Evolutionary conservation across 2,113 vertebrate genomes (phyloP), one percentile per base, ranked within the genome.

Genomic region (Climacteris rufus): DNA sequence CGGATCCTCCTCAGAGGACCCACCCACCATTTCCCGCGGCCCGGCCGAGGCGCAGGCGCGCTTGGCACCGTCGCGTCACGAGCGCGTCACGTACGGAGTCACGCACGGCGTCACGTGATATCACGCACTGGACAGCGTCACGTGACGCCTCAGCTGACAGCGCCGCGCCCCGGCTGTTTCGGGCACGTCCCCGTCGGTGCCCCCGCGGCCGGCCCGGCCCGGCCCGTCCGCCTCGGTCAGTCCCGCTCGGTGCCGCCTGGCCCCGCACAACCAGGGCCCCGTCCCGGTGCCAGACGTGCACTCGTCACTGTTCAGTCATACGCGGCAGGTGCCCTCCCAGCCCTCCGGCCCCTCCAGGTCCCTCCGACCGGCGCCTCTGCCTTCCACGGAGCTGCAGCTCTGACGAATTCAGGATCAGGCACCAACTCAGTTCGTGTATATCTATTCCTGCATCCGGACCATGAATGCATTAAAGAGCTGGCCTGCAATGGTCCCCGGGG

Each of bases 341-440:
- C 40, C 40, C 39, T 45, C 15, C 39, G 25, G 61, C 21, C 25
- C 15, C 15, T 10, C 33, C 49, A 9, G 42, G n/a, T 33, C 11
- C 14, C 9, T 28, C 18, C 53, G 33, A 22, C 22, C 33, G 31
- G 33, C 18, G 24, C 25, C 66, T 31, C 11, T 37, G 15, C 14
- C 17, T 12, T 14, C 9, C 35, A 9, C 31, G n/a, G 31, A 37
- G 53, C 31, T 31, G 21, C 44, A 10, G 31, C 21, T 28, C 9
- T 8, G 8, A 47, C 57, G 8, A 9, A 25, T 11, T 25, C 33
- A 28, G 71, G 54, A 14, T 28, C 33, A 7, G 7, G 10, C 66
- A 7, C 13, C 37, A 6, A 1, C 27, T 6, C 47, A 21, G 24
- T 23, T 61, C 3, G 19, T 3, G 1, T 3, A 6, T 52, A 3